Conservation (phyloP, 2,113 vertebrate genomes). For the Catharus bicknelli region DNA sequence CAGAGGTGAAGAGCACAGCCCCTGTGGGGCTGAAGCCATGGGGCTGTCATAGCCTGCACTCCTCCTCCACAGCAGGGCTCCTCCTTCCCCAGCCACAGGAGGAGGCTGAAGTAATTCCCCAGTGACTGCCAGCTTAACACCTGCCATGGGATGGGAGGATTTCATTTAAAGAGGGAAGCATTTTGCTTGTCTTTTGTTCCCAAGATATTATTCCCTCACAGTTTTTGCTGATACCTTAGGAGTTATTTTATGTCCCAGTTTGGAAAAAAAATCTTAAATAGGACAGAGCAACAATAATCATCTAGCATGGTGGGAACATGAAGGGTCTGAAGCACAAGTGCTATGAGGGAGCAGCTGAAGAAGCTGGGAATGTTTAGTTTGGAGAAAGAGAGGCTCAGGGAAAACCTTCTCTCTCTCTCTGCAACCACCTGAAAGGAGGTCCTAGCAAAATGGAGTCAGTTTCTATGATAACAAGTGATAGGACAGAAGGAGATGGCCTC, state of each 20-base stretch:
- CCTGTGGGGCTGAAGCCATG: not conserved
- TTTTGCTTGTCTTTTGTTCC: not conserved
- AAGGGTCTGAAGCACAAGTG: not conserved
- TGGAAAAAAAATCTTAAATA: not conserved
- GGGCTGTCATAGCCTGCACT: not conserved
- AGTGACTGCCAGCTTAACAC: not conserved
- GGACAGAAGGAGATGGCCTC: not conserved
- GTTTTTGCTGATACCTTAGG: not conserved
- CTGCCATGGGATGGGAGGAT: not conserved
- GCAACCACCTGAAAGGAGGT: not conserved
- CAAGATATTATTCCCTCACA: not conserved
- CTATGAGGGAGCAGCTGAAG: not conserved
- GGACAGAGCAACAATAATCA: not conserved
- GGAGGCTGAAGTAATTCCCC: not conserved
- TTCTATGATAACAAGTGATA: not conserved
- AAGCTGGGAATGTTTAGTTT: not conserved
- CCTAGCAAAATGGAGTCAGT: not conserved
- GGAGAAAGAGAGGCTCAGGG: not conserved
- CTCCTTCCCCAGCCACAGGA: not conserved
- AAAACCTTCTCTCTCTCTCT: not conserved
- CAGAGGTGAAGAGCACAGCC: not conserved
- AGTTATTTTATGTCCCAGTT: not conserved
- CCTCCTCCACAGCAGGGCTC: not conserved
- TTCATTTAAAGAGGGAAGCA: not conserved
- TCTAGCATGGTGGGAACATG: not conserved